Percentiles rank a stretch among this genome's conserved stretches.
phyloP scores from a whole-genome alignment of 2,888 invertebrate genomes.

The Protonemura montana region DNA sequence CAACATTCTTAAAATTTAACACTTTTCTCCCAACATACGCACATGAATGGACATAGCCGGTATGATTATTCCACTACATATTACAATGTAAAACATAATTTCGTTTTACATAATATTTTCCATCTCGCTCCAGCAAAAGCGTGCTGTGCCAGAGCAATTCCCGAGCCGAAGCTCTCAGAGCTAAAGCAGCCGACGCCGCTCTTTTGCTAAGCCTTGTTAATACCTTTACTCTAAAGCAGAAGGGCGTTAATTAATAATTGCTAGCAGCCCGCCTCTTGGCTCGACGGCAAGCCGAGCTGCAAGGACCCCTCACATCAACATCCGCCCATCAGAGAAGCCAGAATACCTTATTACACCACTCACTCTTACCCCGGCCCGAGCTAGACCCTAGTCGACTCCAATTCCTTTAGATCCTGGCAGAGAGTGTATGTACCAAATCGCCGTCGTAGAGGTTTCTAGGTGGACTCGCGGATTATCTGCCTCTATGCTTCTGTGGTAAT shows the following conservation, averaged over 20 bases:
- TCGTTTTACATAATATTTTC: neutral
- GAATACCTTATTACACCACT: slow-evolving; percentile 28
- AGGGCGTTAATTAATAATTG: slow-evolving; percentile 50
- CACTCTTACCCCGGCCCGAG: neutral
- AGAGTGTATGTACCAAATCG: too few species aligned
- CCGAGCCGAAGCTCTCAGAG: neutral
- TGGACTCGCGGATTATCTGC: too few species aligned
- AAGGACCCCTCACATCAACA: neutral
- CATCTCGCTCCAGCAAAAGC: neutral
- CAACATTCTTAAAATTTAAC: neutral
- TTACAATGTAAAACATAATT: neutral
- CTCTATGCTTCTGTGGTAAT: too few species aligned
- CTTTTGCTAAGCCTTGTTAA: slow-evolving; percentile 48
- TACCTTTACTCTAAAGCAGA: slow-evolving; percentile 48
- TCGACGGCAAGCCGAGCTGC: slow-evolving; percentile 13
- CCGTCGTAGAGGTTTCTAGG: too few species aligned
- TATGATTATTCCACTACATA: neutral
- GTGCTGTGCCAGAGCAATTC: neutral
- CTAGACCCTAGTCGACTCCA: neutral
- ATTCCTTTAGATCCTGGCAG: neutral
- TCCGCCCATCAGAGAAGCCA: slow-evolving; percentile 30
- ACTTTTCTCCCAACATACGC: neutral
- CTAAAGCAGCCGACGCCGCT: slow-evolving; percentile 27
- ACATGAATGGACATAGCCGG: neutral
- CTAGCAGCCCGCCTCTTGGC: slow-evolving; percentile 37